These are phyloP conservation scores for Tinea trinotella DNA, from an alignment of 2,888 invertebrate species.

Conservation along the genomic window DNA sequence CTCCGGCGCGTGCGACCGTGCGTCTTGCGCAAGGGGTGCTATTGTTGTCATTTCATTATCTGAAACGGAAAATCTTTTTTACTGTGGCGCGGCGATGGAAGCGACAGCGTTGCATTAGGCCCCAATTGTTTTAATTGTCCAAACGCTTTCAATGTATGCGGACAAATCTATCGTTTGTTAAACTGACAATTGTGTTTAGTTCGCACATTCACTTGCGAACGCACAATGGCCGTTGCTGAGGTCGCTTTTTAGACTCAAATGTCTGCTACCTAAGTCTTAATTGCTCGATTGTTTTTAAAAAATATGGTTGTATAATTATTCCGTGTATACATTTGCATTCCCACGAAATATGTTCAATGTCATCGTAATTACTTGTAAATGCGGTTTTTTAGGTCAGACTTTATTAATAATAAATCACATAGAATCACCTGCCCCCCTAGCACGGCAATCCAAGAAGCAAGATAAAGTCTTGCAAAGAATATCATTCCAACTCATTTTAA, in stretches of 20 bases:
- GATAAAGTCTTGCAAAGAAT: no score
- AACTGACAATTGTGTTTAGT: conserved; percentile 7
- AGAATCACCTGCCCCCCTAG: no score
- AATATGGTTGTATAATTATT: conserved; percentile 35
- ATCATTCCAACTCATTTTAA: no score
- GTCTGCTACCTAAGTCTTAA: conserved; percentile 28
- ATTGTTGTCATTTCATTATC: conserved; percentile 72
- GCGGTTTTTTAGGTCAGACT: conserved; percentile 30
- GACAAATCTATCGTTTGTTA: conserved; percentile 28
- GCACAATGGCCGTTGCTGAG: conserved; percentile 10
- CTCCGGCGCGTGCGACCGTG: conserved; percentile 48
- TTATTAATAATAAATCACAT: conserved; percentile 25
- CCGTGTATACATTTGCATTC: conserved; percentile 29
- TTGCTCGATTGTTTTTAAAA: conserved; percentile 44
- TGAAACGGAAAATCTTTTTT: conserved; percentile 72
- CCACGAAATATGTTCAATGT: conserved; percentile 48
- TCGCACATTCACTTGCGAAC: conserved; percentile 9
- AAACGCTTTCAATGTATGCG: conserved; percentile 41
- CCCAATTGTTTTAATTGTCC: conserved; percentile 67
- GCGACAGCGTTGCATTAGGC: conserved; percentile 51
- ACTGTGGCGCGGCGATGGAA: conserved; percentile 19
- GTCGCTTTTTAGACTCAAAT: conserved; percentile 20
- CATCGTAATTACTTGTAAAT: conserved; percentile 32
- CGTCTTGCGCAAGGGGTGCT: conserved; percentile 54
- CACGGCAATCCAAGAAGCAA: no score